phyloP scores from a whole-genome alignment of 2,888 invertebrate species.

The Myathropa florea region DNA sequence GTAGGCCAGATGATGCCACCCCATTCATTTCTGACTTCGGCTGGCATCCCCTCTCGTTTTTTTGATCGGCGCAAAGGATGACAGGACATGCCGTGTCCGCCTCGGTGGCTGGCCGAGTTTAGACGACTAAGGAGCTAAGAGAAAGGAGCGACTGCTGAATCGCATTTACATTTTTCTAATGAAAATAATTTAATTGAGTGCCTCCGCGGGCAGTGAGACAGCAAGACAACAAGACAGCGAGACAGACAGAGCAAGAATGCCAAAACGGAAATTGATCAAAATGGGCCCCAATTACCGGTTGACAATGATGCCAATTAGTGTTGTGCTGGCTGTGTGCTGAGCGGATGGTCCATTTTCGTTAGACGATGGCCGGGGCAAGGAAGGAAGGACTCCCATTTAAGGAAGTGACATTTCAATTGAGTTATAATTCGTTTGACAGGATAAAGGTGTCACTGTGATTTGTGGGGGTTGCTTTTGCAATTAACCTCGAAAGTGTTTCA shows the following conservation, averaged over 20 bases:
- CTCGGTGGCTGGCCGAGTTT: neutral
- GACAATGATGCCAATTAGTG: conserved; percentile 46
- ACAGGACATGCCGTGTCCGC: conserved; percentile 38
- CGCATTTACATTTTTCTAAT: conserved; percentile 57
- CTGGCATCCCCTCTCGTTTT: neutral
- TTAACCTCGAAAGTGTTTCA: too few species aligned
- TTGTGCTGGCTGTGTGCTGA: neutral
- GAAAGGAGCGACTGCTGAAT: conserved; percentile 7
- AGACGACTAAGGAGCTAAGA: neutral
- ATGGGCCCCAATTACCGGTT: conserved; percentile 42
- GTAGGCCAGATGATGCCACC: conserved; percentile 39
- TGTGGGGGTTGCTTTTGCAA: neutral
- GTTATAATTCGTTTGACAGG: neutral
- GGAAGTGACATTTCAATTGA: neutral
- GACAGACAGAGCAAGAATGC: neutral
- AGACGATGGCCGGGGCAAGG: neutral
- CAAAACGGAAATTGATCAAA: conserved; percentile 50
- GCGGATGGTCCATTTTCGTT: neutral
- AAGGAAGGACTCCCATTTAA: neutral
- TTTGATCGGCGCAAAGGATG: conserved; percentile 11
- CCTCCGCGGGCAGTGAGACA: neutral
- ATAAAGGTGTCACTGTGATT: neutral
- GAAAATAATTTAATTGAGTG: conserved; percentile 57
- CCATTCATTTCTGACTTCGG: neutral
- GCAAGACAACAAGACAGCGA: too few species aligned